phyloP scores from a whole-genome alignment of 2,113 vertebrate species.

The Urocolius indicus region DNA sequence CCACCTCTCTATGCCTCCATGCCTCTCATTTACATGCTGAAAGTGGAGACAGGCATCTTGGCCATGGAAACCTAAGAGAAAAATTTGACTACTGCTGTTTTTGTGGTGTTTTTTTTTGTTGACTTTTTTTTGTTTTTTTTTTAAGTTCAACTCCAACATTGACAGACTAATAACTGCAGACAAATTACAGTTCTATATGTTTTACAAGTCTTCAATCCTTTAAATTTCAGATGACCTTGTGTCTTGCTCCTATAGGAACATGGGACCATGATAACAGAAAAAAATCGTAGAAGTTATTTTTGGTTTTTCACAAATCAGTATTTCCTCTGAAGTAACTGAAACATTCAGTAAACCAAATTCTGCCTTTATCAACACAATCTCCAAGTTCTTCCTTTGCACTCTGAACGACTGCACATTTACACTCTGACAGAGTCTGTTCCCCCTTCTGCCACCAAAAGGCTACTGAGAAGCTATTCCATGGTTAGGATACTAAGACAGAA shows the following conservation, averaged over 20 bases:
- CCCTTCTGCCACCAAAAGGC: background rate
- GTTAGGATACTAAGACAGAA: background rate
- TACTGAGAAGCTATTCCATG: background rate
- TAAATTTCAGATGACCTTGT: background rate
- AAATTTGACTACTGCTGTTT: background rate
- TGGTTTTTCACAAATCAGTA: constrained; percentile 5
- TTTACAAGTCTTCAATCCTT: background rate
- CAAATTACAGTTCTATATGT: background rate
- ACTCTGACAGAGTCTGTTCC: background rate
- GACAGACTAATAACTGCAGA: background rate
- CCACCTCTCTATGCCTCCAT: background rate
- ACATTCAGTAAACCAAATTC: background rate
- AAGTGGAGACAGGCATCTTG: rapidly evolving
- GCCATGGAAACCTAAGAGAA: background rate
- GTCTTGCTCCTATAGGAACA: background rate
- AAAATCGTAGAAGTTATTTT: background rate
- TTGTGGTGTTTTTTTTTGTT: background rate
- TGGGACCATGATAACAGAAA: background rate
- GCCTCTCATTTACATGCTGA: background rate
- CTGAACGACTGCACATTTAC: background rate
- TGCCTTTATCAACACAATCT: constrained; percentile 19
- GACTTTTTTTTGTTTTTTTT: background rate
- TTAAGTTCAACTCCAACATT: rapidly evolving
- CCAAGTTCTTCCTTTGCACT: background rate
- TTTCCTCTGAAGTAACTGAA: background rate